Conservation (phyloP, 1,140 invertebrate species). For the Pseudomyrmex flavicornis region DNA sequence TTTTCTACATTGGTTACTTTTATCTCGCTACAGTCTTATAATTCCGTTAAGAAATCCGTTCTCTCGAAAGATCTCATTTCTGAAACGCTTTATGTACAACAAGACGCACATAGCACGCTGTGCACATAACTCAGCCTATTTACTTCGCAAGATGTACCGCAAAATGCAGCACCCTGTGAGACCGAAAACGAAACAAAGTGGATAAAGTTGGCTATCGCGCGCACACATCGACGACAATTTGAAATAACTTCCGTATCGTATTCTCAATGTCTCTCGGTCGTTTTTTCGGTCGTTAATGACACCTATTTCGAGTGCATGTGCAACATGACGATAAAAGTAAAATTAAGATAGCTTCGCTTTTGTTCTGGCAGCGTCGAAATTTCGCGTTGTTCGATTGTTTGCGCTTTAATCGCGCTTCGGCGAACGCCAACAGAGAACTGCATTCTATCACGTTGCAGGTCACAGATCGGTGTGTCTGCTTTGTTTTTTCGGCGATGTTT, state of each 20-base stretch:
- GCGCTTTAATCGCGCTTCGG: constrained; percentile 31
- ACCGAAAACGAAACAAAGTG: not conserved
- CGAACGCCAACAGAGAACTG: constrained; percentile 19
- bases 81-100: not conserved
- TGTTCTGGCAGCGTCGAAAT: not conserved
- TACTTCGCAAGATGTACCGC: not conserved
- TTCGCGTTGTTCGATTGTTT: constrained; percentile 30
- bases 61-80: not conserved
- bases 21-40: not conserved
- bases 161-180: not conserved
- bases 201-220: not conserved
- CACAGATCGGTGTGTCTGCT: not conserved
- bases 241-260: not conserved
- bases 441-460: not conserved
- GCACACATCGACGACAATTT: not conserved
- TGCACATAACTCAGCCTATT: not conserved
- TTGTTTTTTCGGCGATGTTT: constrained; percentile 36
- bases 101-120: not conserved
- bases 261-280: not conserved
- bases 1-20: not conserved
- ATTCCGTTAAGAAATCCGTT: not conserved
- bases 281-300: not conserved
- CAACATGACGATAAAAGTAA: constrained; percentile 10
- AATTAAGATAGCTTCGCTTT: constrained; percentile 24
- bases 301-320: not conserved